Conservation (phyloP, 2,888 invertebrate genomes). For the Syrista parreyssii region DNA sequence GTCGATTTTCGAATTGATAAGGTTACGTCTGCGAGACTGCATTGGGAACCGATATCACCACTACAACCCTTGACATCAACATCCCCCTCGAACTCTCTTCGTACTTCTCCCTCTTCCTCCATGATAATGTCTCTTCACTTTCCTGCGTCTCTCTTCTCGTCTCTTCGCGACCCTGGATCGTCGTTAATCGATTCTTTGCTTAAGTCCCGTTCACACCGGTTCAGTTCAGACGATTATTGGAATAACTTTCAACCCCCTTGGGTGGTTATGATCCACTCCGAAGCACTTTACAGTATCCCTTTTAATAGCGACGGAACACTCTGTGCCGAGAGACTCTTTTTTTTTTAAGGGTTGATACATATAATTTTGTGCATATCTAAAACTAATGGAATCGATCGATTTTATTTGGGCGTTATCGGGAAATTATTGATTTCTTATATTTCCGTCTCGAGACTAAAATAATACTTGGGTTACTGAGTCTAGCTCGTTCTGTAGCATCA, state of each 20-base stretch:
- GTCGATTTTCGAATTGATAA: constrained; percentile 23
- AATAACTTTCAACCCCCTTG: background rate
- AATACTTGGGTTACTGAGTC: background rate
- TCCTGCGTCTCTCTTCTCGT: constrained; percentile 8
- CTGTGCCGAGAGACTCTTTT: background rate
- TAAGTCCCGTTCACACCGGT: background rate
- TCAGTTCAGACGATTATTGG: background rate
- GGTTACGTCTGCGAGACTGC: constrained; percentile 6
- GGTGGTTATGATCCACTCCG: background rate
- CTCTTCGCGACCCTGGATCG: background rate
- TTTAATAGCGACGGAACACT: background rate
- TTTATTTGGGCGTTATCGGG: background rate
- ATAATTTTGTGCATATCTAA: background rate
- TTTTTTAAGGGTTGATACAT: background rate
- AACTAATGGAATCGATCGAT: background rate
- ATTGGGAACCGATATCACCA: constrained; percentile 1
- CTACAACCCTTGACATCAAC: background rate
- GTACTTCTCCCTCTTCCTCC: constrained; percentile 7
- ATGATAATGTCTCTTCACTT: constrained; percentile 14
- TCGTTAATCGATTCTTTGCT: background rate
- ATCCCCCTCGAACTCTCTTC: background rate
- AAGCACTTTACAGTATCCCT: background rate
- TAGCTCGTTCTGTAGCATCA: background rate
- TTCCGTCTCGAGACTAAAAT: background rate
- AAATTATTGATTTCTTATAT: background rate